Conservation (phyloP, 64 coral and sea anemone species). For the Hydrozoanthus tunicans region DNA sequence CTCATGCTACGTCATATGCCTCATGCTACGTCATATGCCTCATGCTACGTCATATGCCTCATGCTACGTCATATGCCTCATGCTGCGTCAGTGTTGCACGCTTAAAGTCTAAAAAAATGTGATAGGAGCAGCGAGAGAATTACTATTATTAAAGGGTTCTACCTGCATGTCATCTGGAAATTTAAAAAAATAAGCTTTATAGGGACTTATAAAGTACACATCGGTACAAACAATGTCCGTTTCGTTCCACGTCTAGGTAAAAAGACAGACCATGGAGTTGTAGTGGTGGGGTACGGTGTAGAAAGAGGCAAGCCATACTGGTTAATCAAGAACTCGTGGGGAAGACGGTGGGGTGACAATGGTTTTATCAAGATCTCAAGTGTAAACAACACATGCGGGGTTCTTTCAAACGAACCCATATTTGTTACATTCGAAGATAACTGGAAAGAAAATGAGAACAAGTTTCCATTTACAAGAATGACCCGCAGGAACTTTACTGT, state of each 20-base stretch:
- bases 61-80: no score
- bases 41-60: no score
- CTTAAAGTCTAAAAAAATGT: no score
- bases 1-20: no score
- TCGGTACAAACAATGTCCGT: no score
- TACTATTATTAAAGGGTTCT: no score
- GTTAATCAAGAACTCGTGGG: slow-evolving; percentile 98
- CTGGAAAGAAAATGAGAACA: neutral
- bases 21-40: no score
- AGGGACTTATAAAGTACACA: no score
- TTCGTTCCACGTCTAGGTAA: slow-evolving; percentile 47
- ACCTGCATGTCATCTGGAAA: no score
- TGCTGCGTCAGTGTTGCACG: no score
- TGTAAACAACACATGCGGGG: slow-evolving; percentile 79
- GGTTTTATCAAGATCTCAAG: slow-evolving; percentile 87
- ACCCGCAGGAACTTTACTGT: slow-evolving; percentile 35
- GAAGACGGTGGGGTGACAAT: slow-evolving; percentile 91
- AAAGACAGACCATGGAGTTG: slow-evolving; percentile 87
- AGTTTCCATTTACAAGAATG: slow-evolving; percentile 76
- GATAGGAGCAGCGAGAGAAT: no score
- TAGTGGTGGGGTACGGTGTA: slow-evolving; percentile 85
- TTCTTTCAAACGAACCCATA: slow-evolving; percentile 85
- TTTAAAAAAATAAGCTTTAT: no score
- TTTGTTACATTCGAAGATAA: slow-evolving; percentile 78
- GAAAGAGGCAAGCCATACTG: slow-evolving; percentile 79